phyloP scores from a whole-genome alignment of 2,113 vertebrate species.

The Chelonoidis abingdonii region DNA sequence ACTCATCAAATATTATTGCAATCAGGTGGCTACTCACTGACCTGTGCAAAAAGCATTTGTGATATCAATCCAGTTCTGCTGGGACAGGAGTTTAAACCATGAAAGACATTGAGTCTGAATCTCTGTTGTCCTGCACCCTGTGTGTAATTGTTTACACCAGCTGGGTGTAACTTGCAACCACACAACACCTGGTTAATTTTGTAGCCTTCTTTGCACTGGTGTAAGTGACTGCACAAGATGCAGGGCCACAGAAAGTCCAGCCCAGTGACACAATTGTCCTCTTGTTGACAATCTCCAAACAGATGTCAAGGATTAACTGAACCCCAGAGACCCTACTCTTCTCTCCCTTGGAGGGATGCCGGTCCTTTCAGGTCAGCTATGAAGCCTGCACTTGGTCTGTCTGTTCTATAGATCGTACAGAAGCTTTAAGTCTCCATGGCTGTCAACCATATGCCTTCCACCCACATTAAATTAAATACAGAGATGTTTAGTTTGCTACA shows the following conservation, averaged over 20 bases:
- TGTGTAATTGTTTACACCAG: not conserved
- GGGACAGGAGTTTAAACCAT: not conserved
- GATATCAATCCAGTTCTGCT: not conserved
- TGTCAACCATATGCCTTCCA: not conserved
- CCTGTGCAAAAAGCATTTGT: not conserved
- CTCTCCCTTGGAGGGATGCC: not conserved
- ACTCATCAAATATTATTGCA: not conserved
- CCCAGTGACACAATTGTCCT: not conserved
- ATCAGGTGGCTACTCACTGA: not conserved
- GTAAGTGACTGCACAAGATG: not conserved
- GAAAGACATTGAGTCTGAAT: rapidly evolving
- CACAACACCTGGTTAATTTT: not conserved
- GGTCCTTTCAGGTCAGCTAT: not conserved
- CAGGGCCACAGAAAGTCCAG: not conserved
- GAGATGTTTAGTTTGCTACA: rapidly evolving
- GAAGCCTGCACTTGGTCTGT: not conserved
- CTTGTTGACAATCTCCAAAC: not conserved
- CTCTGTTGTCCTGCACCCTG: rapidly evolving
- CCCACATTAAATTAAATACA: rapidly evolving
- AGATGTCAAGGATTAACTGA: not conserved
- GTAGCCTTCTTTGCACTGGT: not conserved
- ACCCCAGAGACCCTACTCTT: not conserved
- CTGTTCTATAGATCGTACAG: not conserved
- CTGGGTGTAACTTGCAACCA: not conserved
- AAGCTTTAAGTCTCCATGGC: not conserved